phyloP scores from a whole-genome alignment of 35 echinoderm and acorn worm genomes.

The Diadema setosum region DNA sequence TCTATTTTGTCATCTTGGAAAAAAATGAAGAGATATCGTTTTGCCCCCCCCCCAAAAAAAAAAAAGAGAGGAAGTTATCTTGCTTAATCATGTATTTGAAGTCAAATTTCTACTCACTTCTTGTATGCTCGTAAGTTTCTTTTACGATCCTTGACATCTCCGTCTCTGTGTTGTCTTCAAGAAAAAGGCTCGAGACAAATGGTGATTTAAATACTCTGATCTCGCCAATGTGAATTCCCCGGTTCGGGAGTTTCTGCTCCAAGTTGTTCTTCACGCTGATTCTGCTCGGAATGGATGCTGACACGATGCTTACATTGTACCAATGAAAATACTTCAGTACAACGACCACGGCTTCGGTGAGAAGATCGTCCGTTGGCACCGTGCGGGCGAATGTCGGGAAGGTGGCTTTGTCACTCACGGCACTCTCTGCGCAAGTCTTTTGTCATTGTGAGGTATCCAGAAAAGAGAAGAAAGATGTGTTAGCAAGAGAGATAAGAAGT shows the following conservation, averaged over 20 bases:
- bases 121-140: conserved; percentile 48
- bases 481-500: neutral
- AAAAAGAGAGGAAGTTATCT: too few relatives aligned
- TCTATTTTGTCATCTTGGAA: too few relatives aligned
- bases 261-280: neutral
- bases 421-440: conserved; percentile 68
- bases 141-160: conserved; percentile 30
- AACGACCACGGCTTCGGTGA: conserved; percentile 38
- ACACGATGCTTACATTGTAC: conserved; percentile 66
- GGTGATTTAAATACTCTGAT: neutral
- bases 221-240: neutral
- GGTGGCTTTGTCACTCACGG: conserved; percentile 73
- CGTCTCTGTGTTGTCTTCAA: neutral
- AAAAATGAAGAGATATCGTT: too few relatives aligned
- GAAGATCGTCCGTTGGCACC: conserved; percentile 58
- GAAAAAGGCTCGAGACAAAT: neutral
- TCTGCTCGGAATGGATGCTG: neutral
- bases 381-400: conserved; percentile 92
- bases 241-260: neutral
- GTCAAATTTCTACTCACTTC: conserved; percentile 44
- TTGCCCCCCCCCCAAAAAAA: too few relatives aligned
- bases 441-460: too few relatives aligned
- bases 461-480: neutral
- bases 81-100: too few relatives aligned
- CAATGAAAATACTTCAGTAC: conserved; percentile 78